phyloP scores from a whole-genome alignment of 2,888 invertebrate genomes.

The Drosophila meridiana region DNA sequence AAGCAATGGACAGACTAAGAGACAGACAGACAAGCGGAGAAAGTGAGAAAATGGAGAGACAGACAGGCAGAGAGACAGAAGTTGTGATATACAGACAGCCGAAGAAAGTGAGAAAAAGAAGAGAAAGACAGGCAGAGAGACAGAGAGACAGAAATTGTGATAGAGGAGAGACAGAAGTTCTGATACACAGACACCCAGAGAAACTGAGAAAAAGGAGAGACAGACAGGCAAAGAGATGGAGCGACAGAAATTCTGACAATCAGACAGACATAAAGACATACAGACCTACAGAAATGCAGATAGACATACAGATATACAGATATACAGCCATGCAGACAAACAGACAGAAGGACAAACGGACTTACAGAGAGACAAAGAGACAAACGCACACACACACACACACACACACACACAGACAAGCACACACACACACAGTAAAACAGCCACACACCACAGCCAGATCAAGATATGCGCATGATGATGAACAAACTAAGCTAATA shows the following conservation, averaged over 20 bases:
- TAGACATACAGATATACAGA: background rate
- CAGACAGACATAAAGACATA: background rate
- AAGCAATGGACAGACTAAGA: background rate
- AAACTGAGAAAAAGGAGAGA: background rate
- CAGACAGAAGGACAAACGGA: background rate
- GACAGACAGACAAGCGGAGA: background rate
- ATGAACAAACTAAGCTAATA: constrained; percentile 1
- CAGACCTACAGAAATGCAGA: background rate
- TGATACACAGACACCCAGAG: background rate
- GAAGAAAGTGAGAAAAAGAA: no score
- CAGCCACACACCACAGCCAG: background rate
- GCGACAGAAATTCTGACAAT: background rate
- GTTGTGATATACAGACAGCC: background rate
- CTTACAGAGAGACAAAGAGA: background rate
- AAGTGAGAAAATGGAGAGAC: background rate
- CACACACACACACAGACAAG: background rate
- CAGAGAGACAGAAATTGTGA: background rate
- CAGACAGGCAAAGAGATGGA: background rate
- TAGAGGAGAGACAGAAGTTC: background rate
- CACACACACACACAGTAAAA: background rate
- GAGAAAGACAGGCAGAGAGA: background rate
- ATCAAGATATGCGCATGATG: background rate
- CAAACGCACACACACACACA: background rate
- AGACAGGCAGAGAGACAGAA: background rate
- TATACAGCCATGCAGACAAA: background rate